phyloP scores from a whole-genome alignment of 1,140 invertebrate genomes.

The Sinella curviseta region DNA sequence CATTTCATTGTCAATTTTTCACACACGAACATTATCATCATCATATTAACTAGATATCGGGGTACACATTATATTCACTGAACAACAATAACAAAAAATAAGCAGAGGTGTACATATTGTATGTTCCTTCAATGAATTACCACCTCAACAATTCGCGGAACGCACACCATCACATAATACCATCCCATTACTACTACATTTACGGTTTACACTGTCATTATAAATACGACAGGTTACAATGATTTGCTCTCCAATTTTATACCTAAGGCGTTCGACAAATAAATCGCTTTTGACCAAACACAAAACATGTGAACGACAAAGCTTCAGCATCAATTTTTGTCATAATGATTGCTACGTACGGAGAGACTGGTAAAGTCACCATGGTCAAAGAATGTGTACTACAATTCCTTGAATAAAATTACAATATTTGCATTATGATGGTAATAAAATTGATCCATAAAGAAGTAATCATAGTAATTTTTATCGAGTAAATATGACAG shows the following conservation, averaged over 20 bases:
- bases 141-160: too few species aligned
- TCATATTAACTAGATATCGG: neutral
- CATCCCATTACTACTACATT: too few species aligned
- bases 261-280: too few species aligned
- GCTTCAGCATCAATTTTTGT: neutral
- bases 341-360: neutral
- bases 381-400: neutral
- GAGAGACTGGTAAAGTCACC: neutral
- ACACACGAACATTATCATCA: neutral
- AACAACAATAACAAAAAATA: neutral
- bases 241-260: too few species aligned
- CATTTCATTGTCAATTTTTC: constrained; percentile 8
- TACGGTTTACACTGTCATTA: too few species aligned
- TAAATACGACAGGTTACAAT: too few species aligned
- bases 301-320: neutral
- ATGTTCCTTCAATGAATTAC: too few species aligned
- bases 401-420: constrained; percentile 12
- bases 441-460: too few species aligned
- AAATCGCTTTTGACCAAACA: too few species aligned
- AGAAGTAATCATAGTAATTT: constrained; percentile 22
- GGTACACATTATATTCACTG: neutral
- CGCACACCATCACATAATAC: too few species aligned
- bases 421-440: constrained; percentile 11
- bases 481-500: neutral
- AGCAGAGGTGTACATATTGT: neutral